Evolutionary conservation across 2,888 invertebrate genomes (phyloP).

Genomic region (Abrostola tripartita): DNA sequence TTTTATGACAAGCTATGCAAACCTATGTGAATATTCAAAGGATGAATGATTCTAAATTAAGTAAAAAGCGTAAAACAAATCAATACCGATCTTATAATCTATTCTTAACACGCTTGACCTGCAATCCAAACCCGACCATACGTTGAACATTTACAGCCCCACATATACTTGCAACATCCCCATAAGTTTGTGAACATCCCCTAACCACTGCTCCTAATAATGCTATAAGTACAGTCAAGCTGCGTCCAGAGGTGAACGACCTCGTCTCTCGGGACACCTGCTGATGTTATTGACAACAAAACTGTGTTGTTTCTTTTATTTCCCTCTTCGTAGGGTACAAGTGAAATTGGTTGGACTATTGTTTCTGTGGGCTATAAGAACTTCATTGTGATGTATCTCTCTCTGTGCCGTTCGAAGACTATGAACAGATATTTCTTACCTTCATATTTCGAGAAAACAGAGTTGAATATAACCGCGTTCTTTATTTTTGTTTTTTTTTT

Average conservation of each 20-base stretch:
- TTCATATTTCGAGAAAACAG: too few relatives aligned
- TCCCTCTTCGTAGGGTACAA: slow-evolving; percentile 65
- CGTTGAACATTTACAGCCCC: slow-evolving; percentile 46
- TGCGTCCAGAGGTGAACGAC: slow-evolving; percentile 75
- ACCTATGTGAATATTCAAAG: not conserved
- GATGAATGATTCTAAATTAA: not conserved
- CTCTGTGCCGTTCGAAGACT: not conserved
- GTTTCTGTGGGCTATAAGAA: slow-evolving; percentile 17
- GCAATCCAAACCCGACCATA: slow-evolving; percentile 41
- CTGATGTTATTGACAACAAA: slow-evolving; percentile 86
- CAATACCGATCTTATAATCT: not conserved
- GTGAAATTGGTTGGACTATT: slow-evolving; percentile 56
- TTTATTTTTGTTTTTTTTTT: too few relatives aligned
- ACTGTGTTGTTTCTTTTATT: slow-evolving; percentile 82
- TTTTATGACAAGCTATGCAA: too few relatives aligned
- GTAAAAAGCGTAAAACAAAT: not conserved
- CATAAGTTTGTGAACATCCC: slow-evolving; percentile 54
- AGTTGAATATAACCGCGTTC: too few relatives aligned
- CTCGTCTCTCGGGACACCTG: slow-evolving; percentile 81
- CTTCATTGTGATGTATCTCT: slow-evolving; percentile 21
- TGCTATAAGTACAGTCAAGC: slow-evolving; percentile 64
- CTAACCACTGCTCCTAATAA: slow-evolving; percentile 63
- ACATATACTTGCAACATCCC: slow-evolving; percentile 56
- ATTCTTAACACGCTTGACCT: slow-evolving; percentile 22
- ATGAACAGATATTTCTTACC: too few relatives aligned